Evolutionary conservation across 2,888 invertebrate species (phyloP), one percentile per base, ranked within the genome.

Genomic region (Notodonta dromedarius): DNA sequence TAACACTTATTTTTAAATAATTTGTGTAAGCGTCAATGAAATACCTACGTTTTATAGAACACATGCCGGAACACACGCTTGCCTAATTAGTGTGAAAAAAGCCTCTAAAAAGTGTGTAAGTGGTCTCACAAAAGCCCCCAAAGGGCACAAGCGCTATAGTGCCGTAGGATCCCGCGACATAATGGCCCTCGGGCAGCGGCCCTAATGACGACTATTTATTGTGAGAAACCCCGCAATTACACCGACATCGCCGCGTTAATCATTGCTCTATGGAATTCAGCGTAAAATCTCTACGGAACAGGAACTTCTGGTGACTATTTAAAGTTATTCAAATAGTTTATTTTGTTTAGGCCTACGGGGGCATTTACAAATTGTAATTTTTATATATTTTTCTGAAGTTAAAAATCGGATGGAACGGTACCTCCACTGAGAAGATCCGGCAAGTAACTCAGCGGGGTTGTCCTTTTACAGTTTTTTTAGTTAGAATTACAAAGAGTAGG

Each of bases 121-220:
- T 76, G 76, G 73, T 70, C 63, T 71, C 73, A 74, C 71, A 82
- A 84, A 74, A 69, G 66, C 66, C 57, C 74, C 74, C 42, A 55
- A 55, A 62, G 65, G 74, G 75, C 66, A 46, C 59, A 56, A 62
- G 70, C 73, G 71, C 70, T 77, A 24, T 24, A 74, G 69, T 65
- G 60, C 61, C 62, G 56, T 67, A 65, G 67, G 52, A 53, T 35
- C n/a, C 73, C 66, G 73, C 70, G 66, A 63, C 65, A 73, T 83
- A 83, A 85, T 80, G 74, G 76, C 74, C 67, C 84, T 82, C 76
- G 70, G 71, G 70, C 71, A 65, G 63, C 57, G 57, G 65, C 69
- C 69, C 44, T 88, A 88, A 89, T 81, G 88, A 86, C 79, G 73
- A 79, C 84, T 82, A 84, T 84, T 87, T 86, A 80, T 79, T 82